These are phyloP conservation scores for Hypsibius dujardini DNA, from an alignment of 1,140 invertebrate genomes.

Conservation along the genomic window DNA sequence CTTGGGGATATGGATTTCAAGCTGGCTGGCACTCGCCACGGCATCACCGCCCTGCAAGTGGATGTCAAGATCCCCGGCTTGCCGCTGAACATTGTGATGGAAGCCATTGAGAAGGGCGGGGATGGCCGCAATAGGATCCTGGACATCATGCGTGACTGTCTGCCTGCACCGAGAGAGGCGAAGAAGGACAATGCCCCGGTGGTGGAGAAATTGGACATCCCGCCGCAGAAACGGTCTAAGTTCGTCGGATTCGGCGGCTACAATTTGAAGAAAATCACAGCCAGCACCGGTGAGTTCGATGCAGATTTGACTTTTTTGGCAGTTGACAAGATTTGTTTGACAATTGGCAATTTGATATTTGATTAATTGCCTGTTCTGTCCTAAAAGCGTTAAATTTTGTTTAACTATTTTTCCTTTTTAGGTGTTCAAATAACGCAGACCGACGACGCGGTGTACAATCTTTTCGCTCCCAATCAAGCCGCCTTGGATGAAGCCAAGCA, in stretches of 20 bases:
- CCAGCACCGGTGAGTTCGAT: conserved; percentile 57
- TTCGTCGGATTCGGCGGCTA: conserved; percentile 64
- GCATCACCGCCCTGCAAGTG: conserved; percentile 72
- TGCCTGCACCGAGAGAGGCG: conserved; percentile 45
- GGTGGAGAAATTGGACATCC: conserved; percentile 56
- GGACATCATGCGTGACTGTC: conserved; percentile 57
- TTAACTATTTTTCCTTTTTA: conserved; percentile 24
- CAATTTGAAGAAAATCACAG: conserved; percentile 64
- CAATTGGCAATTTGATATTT: conserved; percentile 19
- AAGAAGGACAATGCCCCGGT: conserved; percentile 71
- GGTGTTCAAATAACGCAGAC: conserved; percentile 46
- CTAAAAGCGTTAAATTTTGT: too few relatives aligned
- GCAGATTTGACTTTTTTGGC: too few relatives aligned
- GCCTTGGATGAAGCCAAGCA: conserved; percentile 76
- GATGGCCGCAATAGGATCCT: conserved; percentile 59
- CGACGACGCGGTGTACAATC: conserved; percentile 54
- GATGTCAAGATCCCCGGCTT: conserved; percentile 83
- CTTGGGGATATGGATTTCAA: conserved; percentile 99
- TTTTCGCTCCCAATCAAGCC: conserved; percentile 74
- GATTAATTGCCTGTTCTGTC: conserved; percentile 19
- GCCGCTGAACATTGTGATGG: conserved; percentile 68
- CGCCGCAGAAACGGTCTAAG: conserved; percentile 56
- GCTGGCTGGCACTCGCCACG: conserved; percentile 74
- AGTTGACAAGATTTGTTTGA: not conserved
- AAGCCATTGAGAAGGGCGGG: conserved; percentile 53